Conservation (phyloP, 2,888 invertebrate species). For the Dolichomitus sp. region DNA sequence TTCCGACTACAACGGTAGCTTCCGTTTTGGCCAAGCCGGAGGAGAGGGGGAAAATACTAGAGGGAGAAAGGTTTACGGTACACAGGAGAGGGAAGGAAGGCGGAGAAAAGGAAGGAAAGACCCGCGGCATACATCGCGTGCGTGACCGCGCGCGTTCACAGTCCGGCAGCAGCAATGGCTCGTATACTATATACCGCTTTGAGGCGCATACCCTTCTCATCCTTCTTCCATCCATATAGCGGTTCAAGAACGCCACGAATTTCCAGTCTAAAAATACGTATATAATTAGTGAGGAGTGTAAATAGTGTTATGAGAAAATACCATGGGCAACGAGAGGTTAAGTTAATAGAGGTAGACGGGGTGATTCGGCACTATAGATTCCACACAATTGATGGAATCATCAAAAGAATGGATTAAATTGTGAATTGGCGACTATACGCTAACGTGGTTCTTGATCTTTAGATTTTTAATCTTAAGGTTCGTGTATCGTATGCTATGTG, state of each 20-base stretch:
- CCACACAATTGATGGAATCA: background rate
- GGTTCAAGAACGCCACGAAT: conserved; percentile 1
- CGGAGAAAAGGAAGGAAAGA: conserved; percentile 20
- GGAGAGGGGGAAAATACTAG: background rate
- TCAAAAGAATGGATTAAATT: no score
- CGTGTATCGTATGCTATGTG: background rate
- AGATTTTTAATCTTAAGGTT: background rate
- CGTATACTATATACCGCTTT: background rate
- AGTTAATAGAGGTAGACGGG: background rate
- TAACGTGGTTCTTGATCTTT: no score
- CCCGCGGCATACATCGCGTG: conserved; percentile 57
- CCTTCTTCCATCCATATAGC: background rate
- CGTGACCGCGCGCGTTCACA: conserved; percentile 34
- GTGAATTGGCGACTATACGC: no score
- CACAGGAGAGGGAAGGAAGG: conserved; percentile 1
- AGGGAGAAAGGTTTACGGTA: conserved; percentile 3
- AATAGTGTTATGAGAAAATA: background rate
- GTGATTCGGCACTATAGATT: no score
- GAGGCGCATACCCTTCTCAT: conserved; percentile 3
- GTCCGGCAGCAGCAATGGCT: background rate
- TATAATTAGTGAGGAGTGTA: conserved; percentile 17
- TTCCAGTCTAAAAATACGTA: background rate
- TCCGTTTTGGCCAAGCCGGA: conserved; percentile 40
- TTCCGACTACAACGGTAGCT: conserved; percentile 64
- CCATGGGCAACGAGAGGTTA: background rate